Conservation (phyloP, 2,888 invertebrate genomes). For the Spodoptera littoralis region DNA sequence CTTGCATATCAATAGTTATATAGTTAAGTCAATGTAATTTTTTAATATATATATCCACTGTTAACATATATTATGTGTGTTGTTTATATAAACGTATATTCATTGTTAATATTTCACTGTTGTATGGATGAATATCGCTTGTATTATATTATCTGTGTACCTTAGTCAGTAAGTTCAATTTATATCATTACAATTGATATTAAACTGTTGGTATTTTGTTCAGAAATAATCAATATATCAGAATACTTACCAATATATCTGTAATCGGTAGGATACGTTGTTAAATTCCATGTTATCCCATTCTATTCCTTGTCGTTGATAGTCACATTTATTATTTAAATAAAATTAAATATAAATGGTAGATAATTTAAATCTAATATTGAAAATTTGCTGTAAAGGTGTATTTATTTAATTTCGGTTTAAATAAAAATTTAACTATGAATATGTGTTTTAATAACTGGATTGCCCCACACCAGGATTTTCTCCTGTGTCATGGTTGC, state of each 20-base stretch:
- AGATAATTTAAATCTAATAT: constrained; percentile 78
- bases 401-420: constrained; percentile 85
- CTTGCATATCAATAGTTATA: constrained; percentile 79
- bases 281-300: constrained; percentile 46
- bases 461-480: too few species aligned
- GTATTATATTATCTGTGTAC: constrained; percentile 53
- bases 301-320: constrained; percentile 65
- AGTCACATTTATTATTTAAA: constrained; percentile 87
- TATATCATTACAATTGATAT: constrained; percentile 23
- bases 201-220: constrained; percentile 35
- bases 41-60: constrained; percentile 58
- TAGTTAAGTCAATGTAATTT: constrained; percentile 67
- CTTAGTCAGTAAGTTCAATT: constrained; percentile 36
- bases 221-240: constrained; percentile 40
- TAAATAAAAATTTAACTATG: constrained; percentile 80
- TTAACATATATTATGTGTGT: constrained; percentile 61
- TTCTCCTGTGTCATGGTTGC: too few species aligned
- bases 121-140: constrained; percentile 62
- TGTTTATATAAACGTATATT: constrained; percentile 59
- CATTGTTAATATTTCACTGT: constrained; percentile 64
- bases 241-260: constrained; percentile 1
- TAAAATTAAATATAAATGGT: constrained; percentile 66
- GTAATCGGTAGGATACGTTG: constrained; percentile 18
- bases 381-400: constrained; percentile 83
- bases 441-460: constrained; percentile 52